Percentiles rank a stretch among this genome's conserved stretches.
Evolutionary conservation across 2,797 vertebrate genomes (phyloP).

Genomic region (Halcyon smyrnensis): DNA sequence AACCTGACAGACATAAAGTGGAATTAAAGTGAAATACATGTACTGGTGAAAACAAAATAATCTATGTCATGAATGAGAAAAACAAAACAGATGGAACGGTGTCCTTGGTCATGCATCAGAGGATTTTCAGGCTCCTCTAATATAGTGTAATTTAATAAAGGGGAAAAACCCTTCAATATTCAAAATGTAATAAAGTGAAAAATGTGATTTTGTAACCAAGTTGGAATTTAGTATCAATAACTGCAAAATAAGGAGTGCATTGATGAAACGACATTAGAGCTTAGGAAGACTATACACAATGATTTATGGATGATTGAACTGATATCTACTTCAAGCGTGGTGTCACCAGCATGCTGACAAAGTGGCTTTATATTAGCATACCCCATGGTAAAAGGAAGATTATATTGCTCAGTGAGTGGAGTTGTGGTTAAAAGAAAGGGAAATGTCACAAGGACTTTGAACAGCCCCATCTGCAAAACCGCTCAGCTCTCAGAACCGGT

Average conservation of each 20-base stretch:
- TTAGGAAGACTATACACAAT: constrained; percentile 41
- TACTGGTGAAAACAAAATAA: constrained; percentile 74
- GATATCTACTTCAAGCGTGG: constrained; percentile 31
- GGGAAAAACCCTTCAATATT: constrained; percentile 38
- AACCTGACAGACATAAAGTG: constrained; percentile 74
- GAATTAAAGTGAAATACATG: constrained; percentile 71
- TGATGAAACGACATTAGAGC: constrained; percentile 48
- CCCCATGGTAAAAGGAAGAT: background rate
- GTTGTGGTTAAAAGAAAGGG: constrained; percentile 11
- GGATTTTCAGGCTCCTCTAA: constrained; percentile 70
- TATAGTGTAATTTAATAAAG: constrained; percentile 76
- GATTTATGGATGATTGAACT: constrained; percentile 44
- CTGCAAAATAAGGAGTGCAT: constrained; percentile 50
- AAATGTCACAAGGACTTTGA: background rate
- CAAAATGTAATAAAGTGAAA: constrained; percentile 73
- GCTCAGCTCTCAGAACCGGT: background rate
- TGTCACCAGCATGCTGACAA: constrained; percentile 39
- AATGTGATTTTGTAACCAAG: constrained; percentile 64
- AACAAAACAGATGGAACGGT: constrained; percentile 75
- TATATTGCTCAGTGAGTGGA: background rate
- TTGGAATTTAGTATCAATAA: constrained; percentile 75
- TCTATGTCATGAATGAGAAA: constrained; percentile 71
- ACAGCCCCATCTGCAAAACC: constrained; percentile 2
- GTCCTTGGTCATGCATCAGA: constrained; percentile 75
- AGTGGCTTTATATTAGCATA: constrained; percentile 38